Evolutionary conservation across 1,140 invertebrate genomes (phyloP).

Genomic region (Parasteatoda tepidariorum): DNA sequence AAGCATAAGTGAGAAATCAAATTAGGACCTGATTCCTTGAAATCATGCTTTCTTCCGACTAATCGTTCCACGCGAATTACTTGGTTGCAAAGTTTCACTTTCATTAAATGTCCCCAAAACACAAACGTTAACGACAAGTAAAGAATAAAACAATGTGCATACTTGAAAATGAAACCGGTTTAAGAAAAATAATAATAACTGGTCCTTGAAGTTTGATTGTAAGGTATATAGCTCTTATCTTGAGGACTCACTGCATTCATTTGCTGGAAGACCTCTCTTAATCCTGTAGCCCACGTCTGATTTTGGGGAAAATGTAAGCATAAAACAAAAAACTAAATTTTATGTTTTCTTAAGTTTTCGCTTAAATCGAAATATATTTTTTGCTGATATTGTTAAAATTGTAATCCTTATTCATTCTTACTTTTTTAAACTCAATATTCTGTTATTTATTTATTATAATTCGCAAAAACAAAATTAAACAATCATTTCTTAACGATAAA

Average conservation of each 20-base stretch:
- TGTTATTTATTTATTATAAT: too few species aligned
- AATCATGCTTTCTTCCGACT: too few species aligned
- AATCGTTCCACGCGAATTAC: constrained; percentile 10
- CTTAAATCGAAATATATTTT: too few species aligned
- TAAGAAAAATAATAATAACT: constrained; percentile 34
- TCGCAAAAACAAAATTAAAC: too few species aligned
- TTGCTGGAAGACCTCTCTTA: neutral
- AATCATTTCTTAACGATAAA: too few species aligned
- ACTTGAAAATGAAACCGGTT: constrained; percentile 37
- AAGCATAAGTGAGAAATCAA: too few species aligned
- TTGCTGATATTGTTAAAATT: too few species aligned
- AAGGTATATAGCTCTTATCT: constrained; percentile 27
- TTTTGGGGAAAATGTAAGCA: constrained; percentile 29
- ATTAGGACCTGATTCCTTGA: too few species aligned
- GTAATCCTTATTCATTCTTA: too few species aligned
- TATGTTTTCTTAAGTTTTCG: too few species aligned
- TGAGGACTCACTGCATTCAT: neutral
- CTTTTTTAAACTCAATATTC: too few species aligned
- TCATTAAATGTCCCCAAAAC: constrained; percentile 36
- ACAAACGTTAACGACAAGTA: neutral
- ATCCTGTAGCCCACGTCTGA: neutral
- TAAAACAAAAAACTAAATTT: too few species aligned
- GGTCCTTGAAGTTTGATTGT: constrained; percentile 40
- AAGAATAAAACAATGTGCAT: constrained; percentile 16
- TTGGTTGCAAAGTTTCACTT: constrained; percentile 28